Evolutionary conservation across 2,113 vertebrate species (phyloP), one percentile per base, ranked within the genome.

Genomic region (Peromyscus leucopus): DNA sequence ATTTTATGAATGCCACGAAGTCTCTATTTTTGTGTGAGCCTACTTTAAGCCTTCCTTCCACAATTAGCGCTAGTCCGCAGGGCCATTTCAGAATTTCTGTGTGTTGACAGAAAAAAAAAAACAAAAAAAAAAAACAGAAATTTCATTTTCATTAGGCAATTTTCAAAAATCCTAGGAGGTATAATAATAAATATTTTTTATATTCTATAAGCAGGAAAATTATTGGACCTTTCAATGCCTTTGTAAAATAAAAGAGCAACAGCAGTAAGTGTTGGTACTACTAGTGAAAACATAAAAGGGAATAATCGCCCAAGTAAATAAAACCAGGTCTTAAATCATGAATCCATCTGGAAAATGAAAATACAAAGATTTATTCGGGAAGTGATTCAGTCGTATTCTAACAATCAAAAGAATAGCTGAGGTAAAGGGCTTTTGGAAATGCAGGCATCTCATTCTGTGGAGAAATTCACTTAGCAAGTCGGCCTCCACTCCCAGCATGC

Each of bases 151-250:
- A 36, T 89, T 87, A 39, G 61, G 36, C 59, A 24, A 74, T 78
- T 85, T 87, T 85, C 42, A 92, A 74, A 93, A 93, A 65, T 88
- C 63, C 82, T 61, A 83, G 59, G 48, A 93, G 46, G n/a, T 72
- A 76, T 26, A 82, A 75, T 82, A 78, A 57, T 24, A 15, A 39
- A 36, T 15, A 71, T 42, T 91, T 91, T 96, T 86, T 83, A 39
- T 48, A 15, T 85, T 91, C 87, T 67, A 33, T 65, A 74, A 89
- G 46, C 0, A 74, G 74, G 46, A 93, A 93, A 87, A 74, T 12
- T 80, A 91, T 31, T 78, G 9, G 0, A 91, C 76, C 91, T 91
- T 90, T 89, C 67, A 92, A 42, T 57, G 33, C 36, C 59, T 61
- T 79, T 92, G 46, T 4, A n/a, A 89, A 84, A 93, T 75, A 21